Percentiles rank a stretch among this genome's conserved stretches.
Evolutionary conservation across 2,113 vertebrate genomes (phyloP).

Genomic region (Halichoerus grypus): DNA sequence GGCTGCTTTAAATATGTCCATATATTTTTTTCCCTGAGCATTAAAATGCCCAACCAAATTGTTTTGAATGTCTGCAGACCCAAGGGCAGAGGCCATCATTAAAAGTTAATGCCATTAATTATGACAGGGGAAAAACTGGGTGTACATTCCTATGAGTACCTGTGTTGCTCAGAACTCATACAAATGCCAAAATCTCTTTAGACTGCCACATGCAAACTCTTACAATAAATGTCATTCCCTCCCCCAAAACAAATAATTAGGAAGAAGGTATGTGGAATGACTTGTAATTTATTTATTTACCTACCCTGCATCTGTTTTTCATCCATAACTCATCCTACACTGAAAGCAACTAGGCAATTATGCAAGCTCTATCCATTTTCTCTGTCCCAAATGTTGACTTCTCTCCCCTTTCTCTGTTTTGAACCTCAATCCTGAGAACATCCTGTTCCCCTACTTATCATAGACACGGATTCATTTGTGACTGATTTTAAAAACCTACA

Average conservation of each 20-base stretch:
- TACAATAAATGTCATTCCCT: neutral
- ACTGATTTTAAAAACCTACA: neutral
- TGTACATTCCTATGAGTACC: neutral
- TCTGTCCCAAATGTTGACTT: neutral
- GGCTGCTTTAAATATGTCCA: neutral
- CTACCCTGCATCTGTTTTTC: neutral
- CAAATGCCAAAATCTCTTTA: neutral
- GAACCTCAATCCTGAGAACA: neutral
- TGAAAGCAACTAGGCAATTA: neutral
- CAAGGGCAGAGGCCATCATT: neutral
- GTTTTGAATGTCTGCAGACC: neutral
- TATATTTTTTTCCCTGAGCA: neutral
- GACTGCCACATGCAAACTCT: neutral
- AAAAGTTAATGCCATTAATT: conserved; percentile 31
- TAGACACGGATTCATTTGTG: neutral
- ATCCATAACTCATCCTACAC: neutral
- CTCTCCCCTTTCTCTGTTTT: neutral
- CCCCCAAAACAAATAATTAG: neutral
- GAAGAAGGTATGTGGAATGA: neutral
- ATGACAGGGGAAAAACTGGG: neutral
- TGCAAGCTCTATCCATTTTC: neutral
- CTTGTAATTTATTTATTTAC: neutral
- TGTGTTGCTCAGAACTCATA: neutral
- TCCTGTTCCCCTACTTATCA: neutral
- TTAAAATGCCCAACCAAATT: conserved; percentile 23